A percentile compares a stretch with the other conserved stretches of the same genome.
Conservation (phyloP, 1,140 invertebrate species). For the Drosophila mauritiana region DNA sequence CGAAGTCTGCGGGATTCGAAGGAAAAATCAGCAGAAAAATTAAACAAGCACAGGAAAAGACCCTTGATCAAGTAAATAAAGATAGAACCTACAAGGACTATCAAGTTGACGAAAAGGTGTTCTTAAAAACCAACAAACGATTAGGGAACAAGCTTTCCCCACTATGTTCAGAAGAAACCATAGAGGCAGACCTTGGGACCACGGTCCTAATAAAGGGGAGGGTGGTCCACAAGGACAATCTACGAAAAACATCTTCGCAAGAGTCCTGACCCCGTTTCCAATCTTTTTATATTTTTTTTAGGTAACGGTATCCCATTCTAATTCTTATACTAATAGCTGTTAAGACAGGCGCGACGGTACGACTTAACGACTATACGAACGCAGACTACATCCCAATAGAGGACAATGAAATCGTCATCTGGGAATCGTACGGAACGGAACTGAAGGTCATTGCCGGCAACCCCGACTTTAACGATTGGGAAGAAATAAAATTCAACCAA, state of each 20-base stretch:
- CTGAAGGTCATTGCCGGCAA: too few species aligned
- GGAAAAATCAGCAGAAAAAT: too few species aligned
- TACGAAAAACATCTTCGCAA: too few species aligned
- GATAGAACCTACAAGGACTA: too few species aligned
- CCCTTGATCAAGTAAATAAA: too few species aligned
- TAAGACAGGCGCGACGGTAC: not conserved
- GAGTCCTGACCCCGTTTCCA: too few species aligned
- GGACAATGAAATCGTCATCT: not conserved
- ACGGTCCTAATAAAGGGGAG: not conserved
- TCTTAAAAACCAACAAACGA: too few species aligned
- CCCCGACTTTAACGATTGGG: too few species aligned
- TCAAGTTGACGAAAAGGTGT: too few species aligned
- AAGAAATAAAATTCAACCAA: too few species aligned
- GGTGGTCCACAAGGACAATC: not conserved
- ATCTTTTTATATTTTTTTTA: not conserved
- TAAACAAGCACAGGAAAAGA: too few species aligned
- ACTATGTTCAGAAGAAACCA: not conserved
- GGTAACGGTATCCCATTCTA: not conserved
- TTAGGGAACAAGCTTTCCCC: not conserved
- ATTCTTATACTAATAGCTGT: not conserved
- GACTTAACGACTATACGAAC: conserved; percentile 9
- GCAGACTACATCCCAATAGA: not conserved
- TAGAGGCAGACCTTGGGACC: conserved; percentile 7
- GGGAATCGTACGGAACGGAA: not conserved
- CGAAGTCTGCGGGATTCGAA: too few species aligned